phyloP scores from a whole-genome alignment of 2,113 vertebrate species.

The Crocuta crocuta region DNA sequence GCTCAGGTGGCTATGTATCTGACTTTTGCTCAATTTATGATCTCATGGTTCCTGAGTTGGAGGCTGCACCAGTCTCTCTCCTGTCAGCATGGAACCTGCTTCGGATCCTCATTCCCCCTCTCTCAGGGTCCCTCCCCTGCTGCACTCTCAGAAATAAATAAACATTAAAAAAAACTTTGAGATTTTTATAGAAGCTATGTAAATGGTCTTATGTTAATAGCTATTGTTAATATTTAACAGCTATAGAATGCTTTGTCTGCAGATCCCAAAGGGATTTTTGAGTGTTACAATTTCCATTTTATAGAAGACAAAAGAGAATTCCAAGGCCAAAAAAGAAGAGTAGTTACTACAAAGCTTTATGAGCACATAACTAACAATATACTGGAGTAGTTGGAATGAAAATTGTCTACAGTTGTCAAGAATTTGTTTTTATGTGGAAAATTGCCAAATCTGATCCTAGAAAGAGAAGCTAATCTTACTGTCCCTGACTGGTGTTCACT shows the following conservation, averaged over 20 bases:
- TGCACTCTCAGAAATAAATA: too few relatives aligned
- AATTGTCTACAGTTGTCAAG: neutral
- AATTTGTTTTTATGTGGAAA: neutral
- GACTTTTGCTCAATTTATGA: too few relatives aligned
- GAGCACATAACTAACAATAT: neutral
- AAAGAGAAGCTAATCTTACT: neutral
- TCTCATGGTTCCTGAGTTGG: too few relatives aligned
- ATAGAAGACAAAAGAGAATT: neutral
- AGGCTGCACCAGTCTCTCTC: too few relatives aligned
- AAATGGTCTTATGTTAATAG: neutral
- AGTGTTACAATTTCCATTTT: neutral
- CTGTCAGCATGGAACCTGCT: too few relatives aligned
- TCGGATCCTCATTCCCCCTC: too few relatives aligned
- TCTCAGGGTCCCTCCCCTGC: too few relatives aligned
- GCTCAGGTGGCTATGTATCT: too few relatives aligned
- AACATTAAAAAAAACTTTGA: neutral
- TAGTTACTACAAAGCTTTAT: neutral
- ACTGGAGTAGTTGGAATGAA: neutral
- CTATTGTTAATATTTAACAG: neutral
- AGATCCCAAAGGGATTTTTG: neutral
- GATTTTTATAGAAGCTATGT: neutral
- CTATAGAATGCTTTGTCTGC: neutral
- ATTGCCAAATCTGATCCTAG: neutral
- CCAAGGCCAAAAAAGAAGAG: neutral
- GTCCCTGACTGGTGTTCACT: neutral